Evolutionary conservation across 2,888 invertebrate genomes (phyloP).

Genomic region (Megamerina dolium): DNA sequence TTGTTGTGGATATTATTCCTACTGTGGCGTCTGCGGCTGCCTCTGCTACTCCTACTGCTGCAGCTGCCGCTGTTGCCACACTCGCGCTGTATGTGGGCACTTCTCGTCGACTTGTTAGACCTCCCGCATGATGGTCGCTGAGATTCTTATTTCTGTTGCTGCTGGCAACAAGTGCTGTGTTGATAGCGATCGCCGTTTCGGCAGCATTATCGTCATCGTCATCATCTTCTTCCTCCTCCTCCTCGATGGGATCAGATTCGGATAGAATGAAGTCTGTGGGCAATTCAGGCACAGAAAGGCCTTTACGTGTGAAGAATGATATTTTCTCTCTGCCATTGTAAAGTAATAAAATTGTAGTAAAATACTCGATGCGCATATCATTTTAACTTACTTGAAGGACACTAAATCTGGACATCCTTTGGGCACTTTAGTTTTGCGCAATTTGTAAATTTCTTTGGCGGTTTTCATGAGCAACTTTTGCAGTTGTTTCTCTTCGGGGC

Average conservation of each 20-base stretch:
- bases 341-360: too few relatives aligned
- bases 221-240: conserved; percentile 39
- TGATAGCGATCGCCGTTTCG: conserved; percentile 43
- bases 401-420: conserved; percentile 85
- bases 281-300: conserved; percentile 67
- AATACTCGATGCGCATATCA: neutral
- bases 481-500: conserved; percentile 55
- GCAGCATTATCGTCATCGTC: conserved; percentile 35
- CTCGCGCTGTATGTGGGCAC: conserved; percentile 19
- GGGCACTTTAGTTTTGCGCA: conserved; percentile 79
- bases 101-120: conserved; percentile 22
- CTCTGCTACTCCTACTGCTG: conserved; percentile 19
- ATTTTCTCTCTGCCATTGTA: conserved; percentile 78
- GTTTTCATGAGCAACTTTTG: conserved; percentile 80
- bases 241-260: conserved; percentile 48
- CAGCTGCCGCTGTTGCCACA: conserved; percentile 10
- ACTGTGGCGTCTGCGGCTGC: conserved; percentile 16
- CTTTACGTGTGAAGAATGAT: conserved; percentile 87
- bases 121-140: conserved; percentile 34
- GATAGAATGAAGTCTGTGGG: conserved; percentile 56
- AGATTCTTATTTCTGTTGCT: conserved; percentile 48
- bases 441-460: conserved; percentile 84
- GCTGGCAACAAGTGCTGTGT: conserved; percentile 46
- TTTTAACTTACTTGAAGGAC: conserved; percentile 76
- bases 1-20: conserved; percentile 13